Evolutionary conservation across 1,140 invertebrate species (phyloP).

Genomic region (Papilio polyxenes): DNA sequence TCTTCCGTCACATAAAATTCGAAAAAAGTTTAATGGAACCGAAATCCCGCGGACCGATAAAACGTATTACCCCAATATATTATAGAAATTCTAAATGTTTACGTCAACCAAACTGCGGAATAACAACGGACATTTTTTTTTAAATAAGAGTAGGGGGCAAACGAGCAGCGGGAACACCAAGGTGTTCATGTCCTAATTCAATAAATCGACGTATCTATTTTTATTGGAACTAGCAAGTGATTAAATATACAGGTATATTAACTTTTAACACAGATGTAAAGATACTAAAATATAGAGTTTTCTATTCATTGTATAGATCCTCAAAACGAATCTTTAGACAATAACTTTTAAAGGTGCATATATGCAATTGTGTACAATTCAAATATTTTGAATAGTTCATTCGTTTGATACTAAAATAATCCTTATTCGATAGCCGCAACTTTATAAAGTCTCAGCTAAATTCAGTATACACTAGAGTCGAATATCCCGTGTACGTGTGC

Average conservation of each 20-base stretch:
- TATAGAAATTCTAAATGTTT: slow-evolving; percentile 66
- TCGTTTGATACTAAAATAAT: slow-evolving; percentile 2
- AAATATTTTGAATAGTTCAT: slow-evolving; percentile 16
- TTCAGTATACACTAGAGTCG: slow-evolving; percentile 4
- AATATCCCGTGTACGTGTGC: slow-evolving; percentile 10
- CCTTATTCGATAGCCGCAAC: not conserved
- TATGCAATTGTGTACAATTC: slow-evolving; percentile 18
- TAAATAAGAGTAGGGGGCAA: too few species aligned
- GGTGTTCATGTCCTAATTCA: not conserved
- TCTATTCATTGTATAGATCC: not conserved
- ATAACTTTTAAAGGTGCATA: not conserved
- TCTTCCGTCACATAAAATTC: slow-evolving; percentile 77
- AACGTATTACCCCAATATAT: slow-evolving; percentile 73
- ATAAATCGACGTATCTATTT: not conserved
- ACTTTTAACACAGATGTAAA: too few species aligned
- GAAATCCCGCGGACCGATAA: slow-evolving; percentile 71
- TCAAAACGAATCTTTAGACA: slow-evolving; percentile 2
- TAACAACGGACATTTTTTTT: not conserved
- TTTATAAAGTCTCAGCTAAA: not conserved
- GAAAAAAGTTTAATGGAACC: slow-evolving; percentile 76
- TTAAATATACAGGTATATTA: too few species aligned
- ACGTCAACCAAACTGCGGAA: slow-evolving; percentile 8
- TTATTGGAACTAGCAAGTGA: too few species aligned
- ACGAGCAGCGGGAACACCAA: too few species aligned
- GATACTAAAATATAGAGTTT: too few species aligned